A percentile compares a stretch with the other conserved stretches of the same genome.
phyloP scores from a whole-genome alignment of 30 jellyfish, hydroid and myxozoan genomes.

The Rhopilema esculentum region DNA sequence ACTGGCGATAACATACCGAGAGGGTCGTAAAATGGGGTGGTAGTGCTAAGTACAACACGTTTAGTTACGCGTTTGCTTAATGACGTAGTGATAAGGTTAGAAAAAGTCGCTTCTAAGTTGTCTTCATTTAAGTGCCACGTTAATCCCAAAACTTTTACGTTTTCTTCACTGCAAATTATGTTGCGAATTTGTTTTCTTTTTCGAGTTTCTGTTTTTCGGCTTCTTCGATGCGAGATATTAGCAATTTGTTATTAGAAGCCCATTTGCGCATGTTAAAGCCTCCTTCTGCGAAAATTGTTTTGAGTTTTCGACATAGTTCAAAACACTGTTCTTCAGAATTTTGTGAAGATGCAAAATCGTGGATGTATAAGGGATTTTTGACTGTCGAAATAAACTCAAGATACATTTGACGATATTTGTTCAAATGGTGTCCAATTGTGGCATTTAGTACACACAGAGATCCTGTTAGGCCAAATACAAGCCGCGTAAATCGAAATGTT shows the following conservation, averaged over 20 bases:
- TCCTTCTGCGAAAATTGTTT: slow-evolving; percentile 8
- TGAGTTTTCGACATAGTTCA: neutral
- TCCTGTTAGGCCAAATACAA: neutral
- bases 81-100: too few relatives aligned
- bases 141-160: neutral
- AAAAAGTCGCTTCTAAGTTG: too few relatives aligned
- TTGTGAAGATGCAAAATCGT: neutral
- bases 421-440: slow-evolving; percentile 4
- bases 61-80: too few relatives aligned
- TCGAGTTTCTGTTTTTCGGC: slow-evolving; percentile 5
- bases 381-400: slow-evolving; percentile 1
- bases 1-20: too few relatives aligned
- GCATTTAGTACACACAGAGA: neutral
- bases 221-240: too few relatives aligned
- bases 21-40: too few relatives aligned
- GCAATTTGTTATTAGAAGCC: too few relatives aligned
- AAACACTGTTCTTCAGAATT: slow-evolving; percentile 4
- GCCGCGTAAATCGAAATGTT: neutral
- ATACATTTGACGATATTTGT: neutral
- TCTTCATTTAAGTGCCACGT: too few relatives aligned
- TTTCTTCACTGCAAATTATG: neutral
- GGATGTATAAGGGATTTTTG: neutral
- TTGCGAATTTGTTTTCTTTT: slow-evolving; percentile 23
- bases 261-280: too few relatives aligned
- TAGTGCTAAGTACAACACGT: too few relatives aligned